phyloP scores from a whole-genome alignment of 2,888 invertebrate genomes.

The Argyresthia goedartella region DNA sequence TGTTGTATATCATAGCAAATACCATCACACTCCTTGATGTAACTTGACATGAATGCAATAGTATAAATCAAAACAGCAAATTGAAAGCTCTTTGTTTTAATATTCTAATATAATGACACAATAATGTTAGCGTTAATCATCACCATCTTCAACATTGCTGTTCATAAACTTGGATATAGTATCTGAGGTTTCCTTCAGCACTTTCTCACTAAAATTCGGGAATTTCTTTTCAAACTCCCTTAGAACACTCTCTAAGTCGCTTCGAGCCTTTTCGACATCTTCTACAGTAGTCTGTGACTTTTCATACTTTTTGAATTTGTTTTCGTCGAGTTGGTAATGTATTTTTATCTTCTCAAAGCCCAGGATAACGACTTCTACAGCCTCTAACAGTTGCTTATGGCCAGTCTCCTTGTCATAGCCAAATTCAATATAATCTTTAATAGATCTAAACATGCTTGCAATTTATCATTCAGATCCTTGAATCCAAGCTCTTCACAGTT shows the following conservation, averaged over 20 bases:
- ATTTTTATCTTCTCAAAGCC: constrained; percentile 49
- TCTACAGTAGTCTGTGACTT: constrained; percentile 25
- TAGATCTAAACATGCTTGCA: constrained; percentile 37
- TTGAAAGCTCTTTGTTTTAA: too few relatives aligned
- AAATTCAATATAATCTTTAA: constrained; percentile 46
- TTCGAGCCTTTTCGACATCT: constrained; percentile 30
- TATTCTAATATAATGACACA: constrained; percentile 5
- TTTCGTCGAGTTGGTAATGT: constrained; percentile 38
- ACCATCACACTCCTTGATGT: too few relatives aligned
- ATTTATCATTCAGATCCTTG: constrained; percentile 26
- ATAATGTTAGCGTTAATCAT: constrained; percentile 10
- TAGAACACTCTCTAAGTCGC: constrained; percentile 38
- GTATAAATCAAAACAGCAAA: too few relatives aligned
- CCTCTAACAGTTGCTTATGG: constrained; percentile 47
- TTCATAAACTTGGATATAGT: constrained; percentile 37
- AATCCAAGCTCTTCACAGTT: too few relatives aligned
- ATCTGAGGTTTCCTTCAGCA: constrained; percentile 44
- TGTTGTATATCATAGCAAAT: too few relatives aligned
- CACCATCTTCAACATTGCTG: constrained; percentile 22
- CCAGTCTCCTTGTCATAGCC: constrained; percentile 44
- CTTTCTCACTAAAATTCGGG: constrained; percentile 41
- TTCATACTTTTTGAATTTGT: constrained; percentile 40
- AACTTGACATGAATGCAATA: too few relatives aligned
- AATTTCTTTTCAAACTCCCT: constrained; percentile 40
- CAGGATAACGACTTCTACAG: constrained; percentile 49